Evolutionary conservation across 2,113 vertebrate species (phyloP), one percentile per base, ranked within the genome.

Genomic region (Dasypus novemcinctus): DNA sequence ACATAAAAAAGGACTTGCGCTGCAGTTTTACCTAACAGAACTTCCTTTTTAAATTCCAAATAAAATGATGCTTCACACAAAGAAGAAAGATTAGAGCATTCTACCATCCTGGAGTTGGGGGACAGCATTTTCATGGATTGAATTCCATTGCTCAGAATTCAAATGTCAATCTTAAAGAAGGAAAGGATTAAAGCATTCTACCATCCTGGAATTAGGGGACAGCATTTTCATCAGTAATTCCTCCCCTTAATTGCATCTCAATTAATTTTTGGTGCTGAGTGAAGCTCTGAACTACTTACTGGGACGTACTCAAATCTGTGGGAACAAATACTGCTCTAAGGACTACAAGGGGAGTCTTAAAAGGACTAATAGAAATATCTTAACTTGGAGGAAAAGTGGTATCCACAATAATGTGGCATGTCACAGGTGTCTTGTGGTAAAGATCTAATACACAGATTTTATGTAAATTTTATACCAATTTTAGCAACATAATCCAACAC

Each of bases 31-130:
- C 85, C 95, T 95, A 95, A 95, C 82, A 82, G 69, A 17, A n/a
- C 68, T 97, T 94, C 41, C 59, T 96, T 95, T 96, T 95, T 64
- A 93, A 81, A 96, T 97, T 97, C 96, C 59, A 97, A 97, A 92
- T 89, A 92, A 97, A 97, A 64, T 0, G 0, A 90, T 69, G 46
- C 68, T 96, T 95, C 83, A 66, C 71, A 96, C 94, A 97, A 41
- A 97, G 49, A 97, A 82, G 93, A 92, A 4, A 66, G 10, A 95
- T 94, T 57, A 20, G 17, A 57, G 20, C 54, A 57, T 57, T 57
- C 20, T 20, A 57, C 54, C 52, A 57, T 57, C 18, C 54, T 57
- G 54, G 54, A 57, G 18, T 57, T 57, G 54, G 54, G 54, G 54
- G 20, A 20, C 54, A 57, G 13, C 52, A 18, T 49, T 9, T 49